These are phyloP conservation scores for Microctenopoma steveboyesi DNA, from an alignment of 2,797 vertebrate species.

Conservation along the genomic window DNA sequence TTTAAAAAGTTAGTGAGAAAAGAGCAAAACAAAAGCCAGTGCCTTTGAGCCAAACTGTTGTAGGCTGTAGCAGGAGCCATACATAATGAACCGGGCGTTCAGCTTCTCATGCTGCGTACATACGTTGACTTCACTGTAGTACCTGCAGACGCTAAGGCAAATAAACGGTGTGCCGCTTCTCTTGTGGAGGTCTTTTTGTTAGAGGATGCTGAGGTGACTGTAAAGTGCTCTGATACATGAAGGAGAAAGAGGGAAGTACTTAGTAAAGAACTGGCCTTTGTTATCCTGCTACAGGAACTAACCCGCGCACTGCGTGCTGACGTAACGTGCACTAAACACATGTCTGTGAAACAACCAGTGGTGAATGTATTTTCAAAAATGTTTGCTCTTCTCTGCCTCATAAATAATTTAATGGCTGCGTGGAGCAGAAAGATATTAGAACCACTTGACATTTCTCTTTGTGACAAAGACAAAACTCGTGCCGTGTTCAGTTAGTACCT, in stretches of 20 bases:
- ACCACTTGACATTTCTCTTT: no score
- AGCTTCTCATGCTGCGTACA: conserved; percentile 37
- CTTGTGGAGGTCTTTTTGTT: conserved; percentile 39
- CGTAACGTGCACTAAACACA: no score
- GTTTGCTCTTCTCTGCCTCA: no score
- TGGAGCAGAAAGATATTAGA: no score
- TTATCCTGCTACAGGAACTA: background rate
- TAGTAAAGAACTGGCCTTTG: conserved; percentile 26
- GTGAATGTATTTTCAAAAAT: no score
- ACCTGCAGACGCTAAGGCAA: conserved; percentile 34
- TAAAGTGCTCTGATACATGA: conserved; percentile 13
- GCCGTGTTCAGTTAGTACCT: no score
- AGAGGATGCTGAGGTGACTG: conserved; percentile 25
- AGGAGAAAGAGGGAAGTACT: conserved; percentile 19
- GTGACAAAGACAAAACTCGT: no score
- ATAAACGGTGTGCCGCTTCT: conserved; percentile 15
- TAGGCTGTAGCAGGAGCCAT: conserved; percentile 34
- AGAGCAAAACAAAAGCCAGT: conserved; percentile 37
- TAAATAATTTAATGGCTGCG: no score
- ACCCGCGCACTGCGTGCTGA: no score
- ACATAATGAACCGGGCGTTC: conserved; percentile 48
- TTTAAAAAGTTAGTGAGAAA: conserved; percentile 28
- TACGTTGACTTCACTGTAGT: conserved; percentile 42
- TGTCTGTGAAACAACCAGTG: no score
- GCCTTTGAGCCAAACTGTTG: conserved; percentile 17